Evolutionary conservation across 2,888 invertebrate genomes (phyloP).

Genomic region (Tinea semifulvella): DNA sequence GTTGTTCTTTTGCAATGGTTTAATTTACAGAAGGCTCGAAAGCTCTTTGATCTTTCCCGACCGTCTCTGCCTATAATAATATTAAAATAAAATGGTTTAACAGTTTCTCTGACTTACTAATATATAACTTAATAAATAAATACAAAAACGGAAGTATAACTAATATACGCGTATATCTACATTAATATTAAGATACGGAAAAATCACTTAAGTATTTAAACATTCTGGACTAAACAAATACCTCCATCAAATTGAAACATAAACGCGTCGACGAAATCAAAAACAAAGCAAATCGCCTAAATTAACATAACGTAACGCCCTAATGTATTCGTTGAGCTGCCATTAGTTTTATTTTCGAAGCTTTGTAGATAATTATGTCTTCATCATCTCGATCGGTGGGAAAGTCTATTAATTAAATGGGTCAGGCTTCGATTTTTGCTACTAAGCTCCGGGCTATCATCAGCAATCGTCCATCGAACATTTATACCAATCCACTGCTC

Average conservation of each 20-base stretch:
- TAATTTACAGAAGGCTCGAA: conserved; percentile 44
- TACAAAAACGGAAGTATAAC: too few relatives aligned
- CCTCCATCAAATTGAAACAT: conserved; percentile 6
- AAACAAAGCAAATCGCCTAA: background rate
- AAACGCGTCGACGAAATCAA: background rate
- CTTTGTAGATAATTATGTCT: conserved; percentile 51
- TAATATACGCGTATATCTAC: too few relatives aligned
- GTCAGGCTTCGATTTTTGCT: conserved; percentile 23
- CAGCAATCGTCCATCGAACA: too few relatives aligned
- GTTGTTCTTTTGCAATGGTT: conserved; percentile 58
- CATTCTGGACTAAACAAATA: too few relatives aligned
- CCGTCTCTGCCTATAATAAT: conserved; percentile 35
- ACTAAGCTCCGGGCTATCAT: too few relatives aligned
- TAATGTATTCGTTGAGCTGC: conserved; percentile 23
- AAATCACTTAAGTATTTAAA: too few relatives aligned
- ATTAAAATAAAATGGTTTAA: too few relatives aligned
- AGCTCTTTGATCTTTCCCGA: conserved; percentile 46
- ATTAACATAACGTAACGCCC: conserved; percentile 21
- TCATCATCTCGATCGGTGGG: conserved; percentile 35
- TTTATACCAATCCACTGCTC: too few relatives aligned
- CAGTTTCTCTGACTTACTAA: too few relatives aligned
- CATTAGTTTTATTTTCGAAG: conserved; percentile 40
- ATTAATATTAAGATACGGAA: too few relatives aligned
- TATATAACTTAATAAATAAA: too few relatives aligned
- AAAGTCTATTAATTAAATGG: conserved; percentile 42